These are phyloP conservation scores for Allygus modestus DNA, from an alignment of 2,888 invertebrate species.

Conservation along the genomic window DNA sequence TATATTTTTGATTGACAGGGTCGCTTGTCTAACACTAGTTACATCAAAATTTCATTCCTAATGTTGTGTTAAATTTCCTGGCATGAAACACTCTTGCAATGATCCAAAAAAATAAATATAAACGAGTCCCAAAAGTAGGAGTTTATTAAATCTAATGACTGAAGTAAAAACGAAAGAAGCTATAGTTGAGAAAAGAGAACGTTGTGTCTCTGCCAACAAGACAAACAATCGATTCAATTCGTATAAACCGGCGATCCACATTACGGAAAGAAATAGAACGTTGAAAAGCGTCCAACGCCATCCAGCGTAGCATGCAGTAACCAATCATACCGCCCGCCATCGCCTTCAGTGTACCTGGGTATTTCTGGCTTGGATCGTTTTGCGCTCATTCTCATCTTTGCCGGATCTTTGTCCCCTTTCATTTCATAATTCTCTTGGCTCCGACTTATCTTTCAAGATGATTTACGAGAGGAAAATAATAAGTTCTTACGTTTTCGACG, in stretches of 20 bases:
- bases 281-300: constrained; percentile 52
- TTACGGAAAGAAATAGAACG: constrained; percentile 59
- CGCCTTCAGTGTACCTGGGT: constrained; percentile 50
- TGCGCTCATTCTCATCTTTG: constrained; percentile 51
- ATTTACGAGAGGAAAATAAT: constrained; percentile 29
- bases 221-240: constrained; percentile 59
- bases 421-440: constrained; percentile 38
- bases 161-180: background rate
- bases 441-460: constrained; percentile 34
- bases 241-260: constrained; percentile 56
- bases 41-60: no score
- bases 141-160: constrained; percentile 10
- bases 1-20: no score
- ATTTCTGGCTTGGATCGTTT: constrained; percentile 44
- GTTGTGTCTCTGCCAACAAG: constrained; percentile 50
- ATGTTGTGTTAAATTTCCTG: no score
- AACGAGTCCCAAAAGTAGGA: no score
- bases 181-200: background rate
- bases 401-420: constrained; percentile 43
- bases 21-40: no score
- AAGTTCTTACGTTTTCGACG: constrained; percentile 24
- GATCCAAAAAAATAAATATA: no score
- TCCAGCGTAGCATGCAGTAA: constrained; percentile 13
- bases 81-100: no score
- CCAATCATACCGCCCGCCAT: constrained; percentile 45